Evolutionary conservation across 1,140 invertebrate genomes (phyloP).

Genomic region (Oscheius sp.): DNA sequence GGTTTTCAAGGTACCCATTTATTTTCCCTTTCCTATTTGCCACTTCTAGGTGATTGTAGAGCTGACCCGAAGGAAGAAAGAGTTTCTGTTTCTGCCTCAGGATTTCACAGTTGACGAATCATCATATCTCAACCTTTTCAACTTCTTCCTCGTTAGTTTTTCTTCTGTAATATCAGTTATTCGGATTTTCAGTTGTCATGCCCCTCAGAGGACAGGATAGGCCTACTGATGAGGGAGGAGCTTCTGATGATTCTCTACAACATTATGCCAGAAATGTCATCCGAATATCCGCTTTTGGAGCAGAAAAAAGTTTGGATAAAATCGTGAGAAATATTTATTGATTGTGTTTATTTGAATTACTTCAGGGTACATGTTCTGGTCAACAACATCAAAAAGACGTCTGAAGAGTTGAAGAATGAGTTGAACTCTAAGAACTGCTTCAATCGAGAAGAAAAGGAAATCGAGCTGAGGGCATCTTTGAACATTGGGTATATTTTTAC

Average conservation of each 20-base stretch:
- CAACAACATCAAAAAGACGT: not conserved
- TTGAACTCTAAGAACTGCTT: not conserved
- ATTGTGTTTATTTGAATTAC: not conserved
- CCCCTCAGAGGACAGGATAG: too few relatives aligned
- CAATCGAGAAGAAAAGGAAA: not conserved
- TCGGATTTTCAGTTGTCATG: too few relatives aligned
- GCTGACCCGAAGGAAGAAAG: too few relatives aligned
- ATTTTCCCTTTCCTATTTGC: too few relatives aligned
- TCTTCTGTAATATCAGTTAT: too few relatives aligned
- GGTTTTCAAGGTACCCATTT: too few relatives aligned
- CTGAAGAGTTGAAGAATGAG: not conserved
- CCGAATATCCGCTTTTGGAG: not conserved
- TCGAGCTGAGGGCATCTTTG: not conserved
- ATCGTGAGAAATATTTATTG: not conserved
- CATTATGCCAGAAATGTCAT: not conserved
- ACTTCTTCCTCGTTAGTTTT: too few relatives aligned
- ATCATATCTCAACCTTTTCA: too few relatives aligned
- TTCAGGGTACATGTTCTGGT: not conserved
- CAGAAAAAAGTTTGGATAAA: not conserved
- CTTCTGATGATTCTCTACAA: not conserved
- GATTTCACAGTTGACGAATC: too few relatives aligned
- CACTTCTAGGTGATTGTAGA: too few relatives aligned
- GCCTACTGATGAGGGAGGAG: too few relatives aligned
- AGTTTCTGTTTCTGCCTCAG: too few relatives aligned
- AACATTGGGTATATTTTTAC: not conserved